Conservation (phyloP, 2,113 vertebrate species). For the Phyllostomus discolor region DNA sequence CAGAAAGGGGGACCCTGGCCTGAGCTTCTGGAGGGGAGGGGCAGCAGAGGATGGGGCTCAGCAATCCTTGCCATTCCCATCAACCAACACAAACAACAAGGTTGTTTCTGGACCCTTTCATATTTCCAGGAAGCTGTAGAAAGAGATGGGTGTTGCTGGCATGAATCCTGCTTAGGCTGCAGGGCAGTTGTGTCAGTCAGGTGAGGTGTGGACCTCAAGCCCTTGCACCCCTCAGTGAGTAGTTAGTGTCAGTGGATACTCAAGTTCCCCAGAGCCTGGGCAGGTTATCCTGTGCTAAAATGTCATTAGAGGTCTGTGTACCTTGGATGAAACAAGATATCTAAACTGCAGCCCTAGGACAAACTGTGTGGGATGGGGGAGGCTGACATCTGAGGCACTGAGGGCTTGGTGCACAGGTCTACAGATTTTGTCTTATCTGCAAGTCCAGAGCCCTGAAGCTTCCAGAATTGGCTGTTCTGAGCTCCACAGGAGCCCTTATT, state of each 20-base stretch:
- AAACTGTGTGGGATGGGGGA: not conserved
- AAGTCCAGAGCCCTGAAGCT: not conserved
- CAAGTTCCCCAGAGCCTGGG: not conserved
- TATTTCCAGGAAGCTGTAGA: conserved; percentile 21
- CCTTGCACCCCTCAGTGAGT: not conserved
- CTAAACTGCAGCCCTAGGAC: not conserved
- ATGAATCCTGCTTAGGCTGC: not conserved
- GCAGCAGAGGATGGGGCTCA: not conserved
- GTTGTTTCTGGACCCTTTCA: conserved; percentile 57
- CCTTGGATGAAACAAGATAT: conserved; percentile 22
- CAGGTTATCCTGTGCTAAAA: conserved; percentile 1
- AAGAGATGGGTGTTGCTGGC: not conserved
- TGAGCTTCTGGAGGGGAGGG: not conserved
- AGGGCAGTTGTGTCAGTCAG: not conserved
- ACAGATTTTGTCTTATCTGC: not conserved
- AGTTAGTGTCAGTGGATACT: not conserved
- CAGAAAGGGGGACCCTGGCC: conserved; percentile 33
- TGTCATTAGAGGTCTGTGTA: not conserved
- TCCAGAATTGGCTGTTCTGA: not conserved
- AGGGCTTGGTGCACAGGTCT: not conserved
- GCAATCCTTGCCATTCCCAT: conserved; percentile 33
- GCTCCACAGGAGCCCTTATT: too few species aligned
- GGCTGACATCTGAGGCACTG: not conserved
- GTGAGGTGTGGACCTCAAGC: not conserved
- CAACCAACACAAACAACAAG: conserved; percentile 8